A percentile compares a stretch with the other conserved stretches of the same genome.
Conservation (phyloP, 2,888 invertebrate species). For the Ophioninae sp. region DNA sequence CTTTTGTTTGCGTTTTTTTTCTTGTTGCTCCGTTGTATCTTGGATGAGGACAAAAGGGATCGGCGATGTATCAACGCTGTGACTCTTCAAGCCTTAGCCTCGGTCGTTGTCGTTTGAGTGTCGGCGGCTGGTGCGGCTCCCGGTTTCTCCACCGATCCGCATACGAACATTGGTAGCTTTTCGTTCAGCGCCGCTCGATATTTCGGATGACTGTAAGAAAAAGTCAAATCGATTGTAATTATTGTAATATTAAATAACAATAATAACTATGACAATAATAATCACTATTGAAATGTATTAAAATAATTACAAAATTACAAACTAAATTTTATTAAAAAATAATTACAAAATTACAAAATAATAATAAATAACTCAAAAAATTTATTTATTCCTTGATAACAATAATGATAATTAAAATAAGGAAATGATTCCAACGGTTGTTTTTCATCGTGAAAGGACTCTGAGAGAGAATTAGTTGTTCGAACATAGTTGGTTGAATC, state of each 20-base stretch:
- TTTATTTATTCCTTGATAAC: too few relatives aligned
- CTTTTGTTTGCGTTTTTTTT: neutral
- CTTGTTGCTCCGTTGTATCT: slow-evolving; percentile 23
- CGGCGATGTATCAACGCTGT: neutral
- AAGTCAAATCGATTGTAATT: neutral
- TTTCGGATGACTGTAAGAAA: slow-evolving; percentile 87
- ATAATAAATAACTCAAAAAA: too few relatives aligned
- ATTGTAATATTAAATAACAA: neutral
- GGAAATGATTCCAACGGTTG: too few relatives aligned
- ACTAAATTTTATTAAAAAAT: too few relatives aligned
- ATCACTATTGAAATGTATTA: too few relatives aligned
- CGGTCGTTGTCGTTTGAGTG: slow-evolving; percentile 46
- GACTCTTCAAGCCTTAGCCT: slow-evolving; percentile 56
- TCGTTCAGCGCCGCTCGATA: slow-evolving; percentile 89
- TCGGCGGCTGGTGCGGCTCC: slow-evolving; percentile 81
- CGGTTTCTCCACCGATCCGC: slow-evolving; percentile 84
- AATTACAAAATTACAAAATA: too few relatives aligned
- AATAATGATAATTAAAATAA: too few relatives aligned
- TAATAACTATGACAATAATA: too few relatives aligned
- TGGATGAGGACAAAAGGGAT: neutral
- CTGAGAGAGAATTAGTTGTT: neutral
- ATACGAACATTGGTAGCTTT: slow-evolving; percentile 89
- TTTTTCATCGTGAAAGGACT: too few relatives aligned
- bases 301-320: too few relatives aligned
- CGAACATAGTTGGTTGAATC: slow-evolving; percentile 22